A percentile compares a stretch with the other conserved stretches of the same genome.
phyloP scores from a whole-genome alignment of 2,113 vertebrate species.

The Pelodiscus sinensis region DNA sequence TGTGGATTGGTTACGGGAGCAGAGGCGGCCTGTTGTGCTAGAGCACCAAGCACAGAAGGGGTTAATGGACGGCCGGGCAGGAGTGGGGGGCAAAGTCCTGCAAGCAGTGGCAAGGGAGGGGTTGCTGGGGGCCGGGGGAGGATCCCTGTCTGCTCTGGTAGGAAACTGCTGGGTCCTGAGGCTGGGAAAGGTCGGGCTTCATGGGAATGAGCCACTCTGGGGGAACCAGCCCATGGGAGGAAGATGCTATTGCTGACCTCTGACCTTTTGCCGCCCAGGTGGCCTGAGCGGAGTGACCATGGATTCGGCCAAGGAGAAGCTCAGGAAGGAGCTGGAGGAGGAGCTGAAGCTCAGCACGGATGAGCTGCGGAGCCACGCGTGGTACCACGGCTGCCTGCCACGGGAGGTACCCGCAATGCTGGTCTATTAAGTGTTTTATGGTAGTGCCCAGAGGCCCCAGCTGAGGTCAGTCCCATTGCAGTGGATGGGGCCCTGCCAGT shows the following conservation, averaged over 20 bases:
- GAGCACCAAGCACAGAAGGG: background rate
- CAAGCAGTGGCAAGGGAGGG: no score
- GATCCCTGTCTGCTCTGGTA: background rate
- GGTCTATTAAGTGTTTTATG: background rate
- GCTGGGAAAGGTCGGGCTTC: background rate
- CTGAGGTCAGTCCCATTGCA: background rate
- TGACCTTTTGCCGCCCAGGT: background rate
- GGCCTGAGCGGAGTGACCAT: conserved; percentile 44
- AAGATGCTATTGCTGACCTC: background rate
- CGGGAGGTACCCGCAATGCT: conserved; percentile 77
- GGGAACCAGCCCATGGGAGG: background rate
- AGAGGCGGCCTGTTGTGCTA: no score
- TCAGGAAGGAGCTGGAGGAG: conserved; percentile 86
- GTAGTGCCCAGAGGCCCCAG: background rate
- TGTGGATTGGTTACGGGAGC: no score
- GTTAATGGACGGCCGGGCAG: background rate
- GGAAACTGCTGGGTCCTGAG: background rate
- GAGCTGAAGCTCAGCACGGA: conserved; percentile 84
- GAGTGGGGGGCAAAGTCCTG: background rate
- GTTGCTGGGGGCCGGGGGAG: no score
- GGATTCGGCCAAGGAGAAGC: conserved; percentile 60
- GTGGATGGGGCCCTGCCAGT: background rate
- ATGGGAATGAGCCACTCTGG: background rate
- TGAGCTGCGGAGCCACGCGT: conserved; percentile 82
- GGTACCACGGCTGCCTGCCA: conserved; percentile 85